phyloP scores from a whole-genome alignment of 2,113 vertebrate species.

The Pterophyllum scalare region DNA sequence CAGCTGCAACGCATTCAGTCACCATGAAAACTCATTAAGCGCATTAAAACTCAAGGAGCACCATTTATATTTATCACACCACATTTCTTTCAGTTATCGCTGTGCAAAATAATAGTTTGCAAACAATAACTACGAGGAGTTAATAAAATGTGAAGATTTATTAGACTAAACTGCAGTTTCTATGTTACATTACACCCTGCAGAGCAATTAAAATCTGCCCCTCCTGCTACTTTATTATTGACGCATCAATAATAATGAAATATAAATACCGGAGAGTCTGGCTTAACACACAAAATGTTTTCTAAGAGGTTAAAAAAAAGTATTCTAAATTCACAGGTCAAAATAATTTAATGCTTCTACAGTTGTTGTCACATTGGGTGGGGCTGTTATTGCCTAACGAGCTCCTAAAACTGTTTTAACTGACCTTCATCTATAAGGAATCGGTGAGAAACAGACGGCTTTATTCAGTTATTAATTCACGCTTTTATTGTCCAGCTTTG shows the following conservation, averaged over 20 bases:
- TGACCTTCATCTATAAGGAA: background rate
- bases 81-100: background rate
- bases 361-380: background rate
- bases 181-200: background rate
- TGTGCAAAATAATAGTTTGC: background rate
- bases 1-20: background rate
- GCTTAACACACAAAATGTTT: background rate
- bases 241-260: background rate
- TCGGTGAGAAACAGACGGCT: background rate
- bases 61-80: background rate
- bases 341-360: background rate
- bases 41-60: background rate
- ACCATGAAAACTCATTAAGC: background rate
- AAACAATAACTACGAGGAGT: background rate
- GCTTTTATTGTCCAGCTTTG: background rate
- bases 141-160: background rate
- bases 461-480: background rate
- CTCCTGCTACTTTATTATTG: slow-evolving; percentile 1
- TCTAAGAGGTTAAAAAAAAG: no score
- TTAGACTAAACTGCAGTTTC: background rate
- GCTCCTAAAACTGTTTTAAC: slow-evolving; percentile 7
- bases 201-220: background rate
- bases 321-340: background rate
- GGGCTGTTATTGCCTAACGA: slow-evolving; percentile 3
- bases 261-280: background rate